Evolutionary conservation across 2,888 invertebrate genomes (phyloP).

Genomic region (Pecten maximus): DNA sequence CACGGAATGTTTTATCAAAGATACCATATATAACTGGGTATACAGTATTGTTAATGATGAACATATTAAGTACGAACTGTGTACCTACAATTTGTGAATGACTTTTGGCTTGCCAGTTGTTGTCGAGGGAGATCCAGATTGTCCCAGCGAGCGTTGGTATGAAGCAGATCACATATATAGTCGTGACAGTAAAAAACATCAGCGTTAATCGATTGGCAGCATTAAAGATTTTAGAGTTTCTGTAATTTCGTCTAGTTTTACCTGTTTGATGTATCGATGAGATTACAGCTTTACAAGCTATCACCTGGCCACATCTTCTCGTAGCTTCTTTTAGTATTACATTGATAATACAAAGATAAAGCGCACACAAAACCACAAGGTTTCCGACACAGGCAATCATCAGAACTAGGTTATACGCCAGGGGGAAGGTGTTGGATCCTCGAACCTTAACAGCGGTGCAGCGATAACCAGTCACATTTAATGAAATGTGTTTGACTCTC

Average conservation of each 20-base stretch:
- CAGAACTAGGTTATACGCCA: background rate
- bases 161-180: background rate
- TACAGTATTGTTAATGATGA: background rate
- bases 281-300: background rate
- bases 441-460: background rate
- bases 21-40: background rate
- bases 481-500: background rate
- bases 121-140: background rate
- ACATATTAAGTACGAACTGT: background rate
- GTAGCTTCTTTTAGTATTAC: background rate
- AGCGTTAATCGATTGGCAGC: background rate
- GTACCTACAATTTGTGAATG: background rate
- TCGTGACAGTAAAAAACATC: background rate
- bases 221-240: background rate
- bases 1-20: background rate
- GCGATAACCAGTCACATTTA: background rate
- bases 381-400: background rate
- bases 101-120: background rate
- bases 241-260: background rate
- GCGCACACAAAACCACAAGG: background rate
- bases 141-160: background rate
- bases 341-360: background rate
- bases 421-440: background rate
- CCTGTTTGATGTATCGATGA: background rate
- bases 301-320: background rate